Evolutionary conservation across 2,797 vertebrate species (phyloP).

Genomic region (Betta splendens): DNA sequence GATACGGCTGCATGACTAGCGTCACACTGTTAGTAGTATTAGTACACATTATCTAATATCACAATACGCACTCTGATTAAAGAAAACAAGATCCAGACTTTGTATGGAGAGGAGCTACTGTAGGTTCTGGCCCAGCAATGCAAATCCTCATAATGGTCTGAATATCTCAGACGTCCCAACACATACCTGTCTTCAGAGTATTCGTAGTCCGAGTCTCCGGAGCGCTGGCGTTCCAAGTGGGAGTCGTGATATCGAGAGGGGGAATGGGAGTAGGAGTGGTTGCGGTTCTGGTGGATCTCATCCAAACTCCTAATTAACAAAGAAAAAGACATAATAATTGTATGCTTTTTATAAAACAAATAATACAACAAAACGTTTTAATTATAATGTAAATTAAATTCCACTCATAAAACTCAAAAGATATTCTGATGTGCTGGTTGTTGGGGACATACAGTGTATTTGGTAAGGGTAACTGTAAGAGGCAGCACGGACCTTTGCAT

Average conservation of each 20-base stretch:
- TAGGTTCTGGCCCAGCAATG: too few species aligned
- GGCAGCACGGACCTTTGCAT: conserved; percentile 91
- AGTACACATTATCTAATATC: conserved; percentile 53
- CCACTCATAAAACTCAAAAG: background rate
- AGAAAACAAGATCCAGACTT: conserved; percentile 10
- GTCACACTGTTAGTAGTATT: conserved; percentile 74
- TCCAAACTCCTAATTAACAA: conserved; percentile 90
- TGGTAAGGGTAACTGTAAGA: rapidly evolving
- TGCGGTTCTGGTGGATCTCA: conserved; percentile 96
- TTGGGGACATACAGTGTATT: too few species aligned
- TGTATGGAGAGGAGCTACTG: conserved; percentile 4
- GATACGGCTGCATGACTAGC: conserved; percentile 51
- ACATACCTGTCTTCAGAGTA: conserved; percentile 98
- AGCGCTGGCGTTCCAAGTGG: conserved; percentile 86
- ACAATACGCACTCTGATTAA: conserved; percentile 28
- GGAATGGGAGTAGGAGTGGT: conserved; percentile 85
- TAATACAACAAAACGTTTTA: background rate
- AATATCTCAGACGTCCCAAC: background rate
- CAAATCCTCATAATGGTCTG: too few species aligned
- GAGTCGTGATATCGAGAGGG: conserved; percentile 92
- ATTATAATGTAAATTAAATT: background rate
- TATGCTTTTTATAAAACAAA: background rate
- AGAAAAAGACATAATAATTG: conserved; percentile 18
- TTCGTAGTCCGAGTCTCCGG: conserved; percentile 92
- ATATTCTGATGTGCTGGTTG: too few species aligned